Evolutionary conservation across 1,140 invertebrate genomes (phyloP), one percentile per base, ranked within the genome.

Genomic region (Stratiolaelaps scimitus): DNA sequence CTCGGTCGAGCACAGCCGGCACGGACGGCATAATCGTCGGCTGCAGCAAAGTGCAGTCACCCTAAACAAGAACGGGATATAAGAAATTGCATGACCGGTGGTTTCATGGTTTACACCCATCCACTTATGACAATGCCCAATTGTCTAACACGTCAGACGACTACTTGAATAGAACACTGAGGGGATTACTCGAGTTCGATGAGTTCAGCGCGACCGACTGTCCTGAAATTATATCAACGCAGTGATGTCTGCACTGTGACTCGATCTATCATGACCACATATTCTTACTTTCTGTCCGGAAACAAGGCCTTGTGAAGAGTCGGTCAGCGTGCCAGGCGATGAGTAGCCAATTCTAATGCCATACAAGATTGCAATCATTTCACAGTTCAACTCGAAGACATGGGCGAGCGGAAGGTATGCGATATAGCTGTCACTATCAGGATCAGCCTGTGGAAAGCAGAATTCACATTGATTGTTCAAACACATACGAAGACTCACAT

Each of bases 281-380:
- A 7, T 34, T 23, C 1, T 5, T 19, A 66, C 23, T 28, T 40
- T 45, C 6, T 7, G 10, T 10, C 29, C 29, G n/a, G 53, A 30
- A 7, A 64, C 26, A 17, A 67, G 43, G 26, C 2, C 2, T 2
- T 64, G 56, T 68, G 43, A 66, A 47, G 20, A 85, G 75, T 98
- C 93, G 45, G 95, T 87, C 80, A 98, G 84, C 0, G 95, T 98
- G 26, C 92, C 77, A 0, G 94, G 88, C 0, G 91, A 92, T 1
- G 92, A 95, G 76, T 98, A 98, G 7, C 94, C 95, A 74, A 98
- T 93, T 4, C 85, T 82, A n/a, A 93, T 84, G 29, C 93, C 95
- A 73, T 29, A 60, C 15, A 60, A 34, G 23, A 60, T 60, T 15
- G 53, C 13, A 10, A 60, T 15, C 6, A 60, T 15, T 23, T 60